A percentile compares a stretch with the other conserved stretches of the same genome.
Evolutionary conservation across 1,140 invertebrate genomes (phyloP).

Genomic region (Platyura marginata): DNA sequence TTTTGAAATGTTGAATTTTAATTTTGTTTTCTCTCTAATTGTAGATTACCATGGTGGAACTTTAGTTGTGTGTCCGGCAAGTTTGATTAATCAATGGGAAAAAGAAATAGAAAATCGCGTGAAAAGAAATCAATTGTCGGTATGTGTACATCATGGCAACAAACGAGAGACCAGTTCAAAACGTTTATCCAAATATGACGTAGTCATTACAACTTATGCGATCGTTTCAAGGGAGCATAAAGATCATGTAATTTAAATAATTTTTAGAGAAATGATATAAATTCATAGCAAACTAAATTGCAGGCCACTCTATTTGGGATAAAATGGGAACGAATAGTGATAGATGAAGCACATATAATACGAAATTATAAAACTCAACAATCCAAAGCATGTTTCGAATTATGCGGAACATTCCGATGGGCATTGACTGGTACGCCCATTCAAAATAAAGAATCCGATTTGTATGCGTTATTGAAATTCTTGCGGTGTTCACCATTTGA

Average conservation of each 20-base stretch:
- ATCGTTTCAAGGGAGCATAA: constrained; percentile 39
- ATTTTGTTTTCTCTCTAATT: no score
- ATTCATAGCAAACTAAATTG: neutral
- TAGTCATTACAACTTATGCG: constrained; percentile 65
- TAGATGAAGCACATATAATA: constrained; percentile 87
- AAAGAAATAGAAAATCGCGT: constrained; percentile 47
- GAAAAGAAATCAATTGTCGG: constrained; percentile 35
- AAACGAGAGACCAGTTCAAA: constrained; percentile 44
- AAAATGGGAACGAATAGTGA: constrained; percentile 65
- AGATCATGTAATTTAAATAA: no score
- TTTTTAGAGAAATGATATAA: neutral
- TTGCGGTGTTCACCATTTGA: constrained; percentile 71
- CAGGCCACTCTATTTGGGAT: constrained; percentile 13
- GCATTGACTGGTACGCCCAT: constrained; percentile 86
- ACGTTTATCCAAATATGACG: constrained; percentile 38
- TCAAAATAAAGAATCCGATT: constrained; percentile 80
- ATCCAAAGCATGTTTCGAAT: constrained; percentile 44
- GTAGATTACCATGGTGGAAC: constrained; percentile 42
- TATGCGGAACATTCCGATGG: constrained; percentile 53
- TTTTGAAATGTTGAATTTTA: constrained; percentile 20
- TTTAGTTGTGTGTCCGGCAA: constrained; percentile 77
- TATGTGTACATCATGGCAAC: constrained; percentile 63
- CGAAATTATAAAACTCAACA: constrained; percentile 69
- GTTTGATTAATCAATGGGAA: constrained; percentile 70
- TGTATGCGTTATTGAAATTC: constrained; percentile 77